These are phyloP conservation scores for Picus viridis DNA, from an alignment of 2,797 vertebrate genomes.

Conservation along the genomic window DNA sequence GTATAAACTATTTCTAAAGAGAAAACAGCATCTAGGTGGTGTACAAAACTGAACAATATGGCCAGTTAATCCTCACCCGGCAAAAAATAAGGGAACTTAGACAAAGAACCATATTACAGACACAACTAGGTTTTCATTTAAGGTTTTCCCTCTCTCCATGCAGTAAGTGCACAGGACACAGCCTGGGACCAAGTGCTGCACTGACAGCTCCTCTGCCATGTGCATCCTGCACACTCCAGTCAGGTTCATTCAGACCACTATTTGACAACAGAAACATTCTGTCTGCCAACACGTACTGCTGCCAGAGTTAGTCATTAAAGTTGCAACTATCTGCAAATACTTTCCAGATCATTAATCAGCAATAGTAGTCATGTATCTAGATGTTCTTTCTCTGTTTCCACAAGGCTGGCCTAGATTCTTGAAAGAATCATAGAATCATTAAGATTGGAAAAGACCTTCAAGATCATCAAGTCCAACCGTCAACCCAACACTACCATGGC, in stretches of 20 bases:
- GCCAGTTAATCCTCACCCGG: background rate
- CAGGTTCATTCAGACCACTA: background rate
- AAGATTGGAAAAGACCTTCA: too few species aligned
- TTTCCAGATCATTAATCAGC: slow-evolving; percentile 9
- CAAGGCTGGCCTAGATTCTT: background rate
- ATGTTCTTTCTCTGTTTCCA: background rate
- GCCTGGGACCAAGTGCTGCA: accelerated
- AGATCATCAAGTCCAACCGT: too few species aligned
- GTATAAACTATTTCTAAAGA: background rate
- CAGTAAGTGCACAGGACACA: accelerated
- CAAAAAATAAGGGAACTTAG: background rate
- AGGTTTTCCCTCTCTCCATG: accelerated
- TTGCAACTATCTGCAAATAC: background rate
- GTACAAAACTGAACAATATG: accelerated
- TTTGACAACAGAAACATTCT: background rate
- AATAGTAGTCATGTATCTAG: background rate
- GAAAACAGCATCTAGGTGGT: background rate
- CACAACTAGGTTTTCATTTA: background rate
- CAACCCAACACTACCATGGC: too few species aligned
- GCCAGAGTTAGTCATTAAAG: background rate
- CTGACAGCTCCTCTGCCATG: background rate
- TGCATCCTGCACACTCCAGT: background rate
- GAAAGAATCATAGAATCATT: background rate
- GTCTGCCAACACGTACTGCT: background rate
- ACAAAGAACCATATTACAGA: background rate